A percentile compares a stretch with the other conserved stretches of the same genome.
Evolutionary conservation across 2,113 vertebrate genomes (phyloP).

Genomic region (Malurus cyaneus): DNA sequence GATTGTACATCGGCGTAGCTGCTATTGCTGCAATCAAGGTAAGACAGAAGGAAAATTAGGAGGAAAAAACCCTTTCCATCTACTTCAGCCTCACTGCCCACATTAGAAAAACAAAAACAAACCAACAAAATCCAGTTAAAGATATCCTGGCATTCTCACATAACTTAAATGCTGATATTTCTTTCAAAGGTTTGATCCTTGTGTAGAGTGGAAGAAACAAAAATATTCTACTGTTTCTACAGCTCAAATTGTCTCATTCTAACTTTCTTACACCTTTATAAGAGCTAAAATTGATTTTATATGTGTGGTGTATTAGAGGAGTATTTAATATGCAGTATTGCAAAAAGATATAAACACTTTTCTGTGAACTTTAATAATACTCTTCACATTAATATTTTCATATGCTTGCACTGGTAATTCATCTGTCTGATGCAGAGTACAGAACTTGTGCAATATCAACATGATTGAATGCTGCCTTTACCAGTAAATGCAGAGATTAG

Average conservation of each 20-base stretch:
- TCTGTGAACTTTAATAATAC: background rate
- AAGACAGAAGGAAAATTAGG: background rate
- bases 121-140: background rate
- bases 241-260: background rate
- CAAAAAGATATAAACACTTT: background rate
- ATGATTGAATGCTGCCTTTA: background rate
- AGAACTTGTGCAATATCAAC: background rate
- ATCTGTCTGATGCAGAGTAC: background rate
- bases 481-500: background rate
- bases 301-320: background rate
- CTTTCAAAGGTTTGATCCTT: background rate
- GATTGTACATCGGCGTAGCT: background rate
- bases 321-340: background rate
- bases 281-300: background rate
- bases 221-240: background rate
- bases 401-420: background rate
- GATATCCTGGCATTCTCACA: background rate
- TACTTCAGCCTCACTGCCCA: background rate
- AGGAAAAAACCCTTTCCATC: background rate
- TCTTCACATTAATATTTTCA: background rate
- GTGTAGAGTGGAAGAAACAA: background rate
- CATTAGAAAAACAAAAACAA: background rate
- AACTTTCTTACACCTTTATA: background rate
- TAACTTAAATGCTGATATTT: background rate
- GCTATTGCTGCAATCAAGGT: background rate